These are phyloP conservation scores for Drosophila pseudoananassae DNA, from an alignment of 1,140 invertebrate genomes.

Conservation along the genomic window DNA sequence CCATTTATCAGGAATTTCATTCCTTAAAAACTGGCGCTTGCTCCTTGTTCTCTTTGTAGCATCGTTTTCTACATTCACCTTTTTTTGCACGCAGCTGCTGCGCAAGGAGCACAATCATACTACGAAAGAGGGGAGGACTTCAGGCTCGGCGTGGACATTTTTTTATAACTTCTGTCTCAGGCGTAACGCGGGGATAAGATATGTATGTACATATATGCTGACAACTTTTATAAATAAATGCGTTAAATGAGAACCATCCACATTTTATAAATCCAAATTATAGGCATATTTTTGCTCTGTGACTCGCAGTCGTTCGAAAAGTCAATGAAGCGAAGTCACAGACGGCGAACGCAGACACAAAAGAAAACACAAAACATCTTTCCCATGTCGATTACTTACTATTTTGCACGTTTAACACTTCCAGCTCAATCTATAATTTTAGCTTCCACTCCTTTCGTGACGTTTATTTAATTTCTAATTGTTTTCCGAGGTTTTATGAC, in stretches of 20 bases:
- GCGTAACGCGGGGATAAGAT: neutral
- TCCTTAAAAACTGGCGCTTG: slow-evolving; percentile 1
- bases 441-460: slow-evolving; percentile 16
- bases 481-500: slow-evolving; percentile 28
- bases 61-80: slow-evolving; percentile 10
- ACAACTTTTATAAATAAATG: too few species aligned
- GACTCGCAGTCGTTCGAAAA: slow-evolving; percentile 6
- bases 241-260: too few species aligned
- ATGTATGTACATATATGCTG: neutral
- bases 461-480: slow-evolving; percentile 27
- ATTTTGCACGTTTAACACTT: slow-evolving; percentile 19
- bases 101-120: slow-evolving; percentile 11
- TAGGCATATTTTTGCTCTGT: neutral
- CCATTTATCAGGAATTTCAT: neutral
- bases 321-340: slow-evolving; percentile 77
- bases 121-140: slow-evolving; percentile 4
- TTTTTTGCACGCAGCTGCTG: slow-evolving; percentile 47
- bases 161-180: slow-evolving; percentile 21
- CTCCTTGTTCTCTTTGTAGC: slow-evolving; percentile 22
- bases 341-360: slow-evolving; percentile 68
- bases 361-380: slow-evolving; percentile 63
- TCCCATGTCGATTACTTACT: slow-evolving; percentile 42
- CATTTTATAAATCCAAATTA: neutral
- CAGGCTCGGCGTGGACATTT: slow-evolving; percentile 18
- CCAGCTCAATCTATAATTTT: neutral